Evolutionary conservation across 2,888 invertebrate species (phyloP).

Genomic region (Cheilosia soror): DNA sequence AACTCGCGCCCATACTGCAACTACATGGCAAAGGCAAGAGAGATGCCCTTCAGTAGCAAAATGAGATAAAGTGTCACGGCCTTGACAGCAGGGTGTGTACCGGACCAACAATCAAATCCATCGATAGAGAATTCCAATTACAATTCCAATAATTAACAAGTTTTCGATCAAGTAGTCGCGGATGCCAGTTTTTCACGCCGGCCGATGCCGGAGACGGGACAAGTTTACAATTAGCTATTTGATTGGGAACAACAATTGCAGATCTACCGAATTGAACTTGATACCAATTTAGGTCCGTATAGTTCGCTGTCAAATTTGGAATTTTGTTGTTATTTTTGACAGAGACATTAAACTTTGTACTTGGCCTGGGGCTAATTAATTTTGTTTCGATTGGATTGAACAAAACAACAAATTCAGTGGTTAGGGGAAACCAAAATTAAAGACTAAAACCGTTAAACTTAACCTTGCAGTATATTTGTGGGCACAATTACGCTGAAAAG

Average conservation of each 20-base stretch:
- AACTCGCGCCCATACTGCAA: slow-evolving; percentile 21
- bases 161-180: slow-evolving; percentile 3
- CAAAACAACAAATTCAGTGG: slow-evolving; percentile 13
- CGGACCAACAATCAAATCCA: slow-evolving; percentile 29
- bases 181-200: slow-evolving; percentile 1
- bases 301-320: not conserved
- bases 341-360: slow-evolving; percentile 23
- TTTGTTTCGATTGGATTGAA: slow-evolving; percentile 6
- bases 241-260: slow-evolving; percentile 35
- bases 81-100: slow-evolving; percentile 67
- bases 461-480: slow-evolving; percentile 66
- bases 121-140: slow-evolving; percentile 19
- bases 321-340: not conserved
- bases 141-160: slow-evolving; percentile 34
- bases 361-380: slow-evolving; percentile 28
- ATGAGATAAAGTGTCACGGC: slow-evolving; percentile 50
- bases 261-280: slow-evolving; percentile 41
- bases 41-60: slow-evolving; percentile 54
- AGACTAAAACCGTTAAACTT: slow-evolving; percentile 57
- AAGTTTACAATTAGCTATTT: slow-evolving; percentile 31
- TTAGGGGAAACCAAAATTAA: slow-evolving; percentile 43
- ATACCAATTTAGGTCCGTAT: slow-evolving; percentile 14
- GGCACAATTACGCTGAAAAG: slow-evolving; percentile 42
- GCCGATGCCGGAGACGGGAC: slow-evolving; percentile 17
- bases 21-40: no score